phyloP scores from a whole-genome alignment of 2,888 invertebrate species.

The Pammene fasciana region DNA sequence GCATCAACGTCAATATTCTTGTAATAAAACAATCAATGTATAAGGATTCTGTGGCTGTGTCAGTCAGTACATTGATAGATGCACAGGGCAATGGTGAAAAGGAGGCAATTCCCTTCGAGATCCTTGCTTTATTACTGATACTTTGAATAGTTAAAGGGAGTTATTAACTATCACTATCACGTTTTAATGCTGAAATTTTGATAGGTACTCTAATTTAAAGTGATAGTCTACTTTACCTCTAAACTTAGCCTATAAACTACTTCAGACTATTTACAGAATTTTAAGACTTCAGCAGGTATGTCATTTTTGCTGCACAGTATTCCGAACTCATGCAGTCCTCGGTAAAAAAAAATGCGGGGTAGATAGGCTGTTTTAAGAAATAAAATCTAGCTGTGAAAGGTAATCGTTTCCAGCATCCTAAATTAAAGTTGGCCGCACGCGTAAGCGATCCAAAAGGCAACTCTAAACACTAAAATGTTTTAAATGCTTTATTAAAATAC shows the following conservation, averaged over 20 bases:
- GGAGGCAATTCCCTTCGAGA: constrained; percentile 27
- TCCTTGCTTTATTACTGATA: constrained; percentile 28
- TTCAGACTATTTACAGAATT: neutral
- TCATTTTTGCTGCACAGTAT: too few species aligned
- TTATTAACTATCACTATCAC: constrained; percentile 30
- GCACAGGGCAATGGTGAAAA: constrained; percentile 7
- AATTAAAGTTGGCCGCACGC: neutral
- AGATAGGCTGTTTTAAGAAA: too few species aligned
- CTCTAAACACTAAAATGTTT: constrained; percentile 5
- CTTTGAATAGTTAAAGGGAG: constrained; percentile 24
- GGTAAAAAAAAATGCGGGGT: too few species aligned
- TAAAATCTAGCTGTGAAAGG: too few species aligned
- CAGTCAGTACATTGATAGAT: neutral
- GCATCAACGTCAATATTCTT: neutral
- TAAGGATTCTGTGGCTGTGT: neutral
- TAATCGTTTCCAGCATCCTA: too few species aligned
- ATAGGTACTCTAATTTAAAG: neutral
- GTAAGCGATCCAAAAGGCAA: constrained; percentile 1
- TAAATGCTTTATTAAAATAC: constrained; percentile 7
- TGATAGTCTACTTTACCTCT: too few species aligned
- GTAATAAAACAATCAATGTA: constrained; percentile 8
- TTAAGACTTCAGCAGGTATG: neutral
- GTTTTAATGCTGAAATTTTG: constrained; percentile 11
- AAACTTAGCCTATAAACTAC: too few species aligned
- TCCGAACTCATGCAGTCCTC: too few species aligned